These are phyloP conservation scores for Zaprionus africanus DNA, from an alignment of 1,140 invertebrate species.

Conservation along the genomic window DNA sequence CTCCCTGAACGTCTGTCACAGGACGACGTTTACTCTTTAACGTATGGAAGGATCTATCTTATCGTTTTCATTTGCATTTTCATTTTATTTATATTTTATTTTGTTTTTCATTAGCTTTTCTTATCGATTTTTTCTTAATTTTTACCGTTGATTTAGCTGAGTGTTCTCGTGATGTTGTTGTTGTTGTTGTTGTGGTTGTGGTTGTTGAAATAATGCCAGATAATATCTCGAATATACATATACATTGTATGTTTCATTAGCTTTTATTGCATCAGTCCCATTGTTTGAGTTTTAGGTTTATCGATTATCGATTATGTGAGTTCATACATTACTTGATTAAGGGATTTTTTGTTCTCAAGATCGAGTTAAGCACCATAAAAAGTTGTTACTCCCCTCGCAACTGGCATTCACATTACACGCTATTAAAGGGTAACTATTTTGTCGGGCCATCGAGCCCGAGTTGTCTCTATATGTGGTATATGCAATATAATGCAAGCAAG, in stretches of 20 bases:
- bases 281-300: constrained; percentile 72
- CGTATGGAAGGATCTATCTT: constrained; percentile 69
- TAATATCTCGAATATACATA: constrained; percentile 36
- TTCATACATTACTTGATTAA: constrained; percentile 8
- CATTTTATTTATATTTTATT: constrained; percentile 25
- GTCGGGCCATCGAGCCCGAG: neutral
- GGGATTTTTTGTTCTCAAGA: constrained; percentile 63
- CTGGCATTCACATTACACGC: constrained; percentile 60
- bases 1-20: constrained; percentile 3
- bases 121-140: neutral
- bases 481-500: constrained; percentile 15
- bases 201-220: constrained; percentile 37
- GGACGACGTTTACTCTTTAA: constrained; percentile 41
- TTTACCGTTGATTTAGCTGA: constrained; percentile 1
- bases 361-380: constrained; percentile 78
- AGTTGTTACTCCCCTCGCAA: constrained; percentile 57
- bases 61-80: constrained; percentile 1
- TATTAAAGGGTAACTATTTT: constrained; percentile 12
- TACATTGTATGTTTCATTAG: constrained; percentile 40
- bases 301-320: constrained; percentile 35
- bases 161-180: neutral
- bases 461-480: neutral
- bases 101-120: constrained; percentile 15
- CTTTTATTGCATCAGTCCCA: constrained; percentile 78
- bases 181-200: constrained; percentile 6